Conservation (phyloP, 2,797 vertebrate species). For the Crenichthys baileyi region DNA sequence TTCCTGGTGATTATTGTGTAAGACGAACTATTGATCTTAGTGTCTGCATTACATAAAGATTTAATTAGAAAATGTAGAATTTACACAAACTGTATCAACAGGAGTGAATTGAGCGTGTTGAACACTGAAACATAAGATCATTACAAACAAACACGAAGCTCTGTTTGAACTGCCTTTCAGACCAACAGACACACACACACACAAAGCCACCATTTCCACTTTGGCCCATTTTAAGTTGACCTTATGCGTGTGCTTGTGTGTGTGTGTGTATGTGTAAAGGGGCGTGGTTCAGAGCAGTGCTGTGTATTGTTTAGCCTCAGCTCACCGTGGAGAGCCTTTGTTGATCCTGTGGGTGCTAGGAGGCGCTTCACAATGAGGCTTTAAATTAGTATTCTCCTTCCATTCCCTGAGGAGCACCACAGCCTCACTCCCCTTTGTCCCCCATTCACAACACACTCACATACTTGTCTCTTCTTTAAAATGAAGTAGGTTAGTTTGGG, state of each 20-base stretch:
- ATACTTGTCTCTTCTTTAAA: not conserved
- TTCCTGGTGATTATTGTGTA: not conserved
- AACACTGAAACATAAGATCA: not conserved
- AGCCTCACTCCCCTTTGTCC: conserved; percentile 74
- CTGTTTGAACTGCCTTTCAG: not conserved
- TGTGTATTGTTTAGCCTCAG: conserved; percentile 76
- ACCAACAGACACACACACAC: not conserved
- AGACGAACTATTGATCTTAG: not conserved
- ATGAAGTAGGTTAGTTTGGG: not conserved
- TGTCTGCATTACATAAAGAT: not conserved
- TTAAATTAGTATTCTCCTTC: conserved; percentile 84
- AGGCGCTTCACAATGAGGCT: conserved; percentile 65
- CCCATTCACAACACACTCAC: conserved; percentile 27
- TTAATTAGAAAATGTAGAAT: not conserved
- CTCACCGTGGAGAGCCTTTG: conserved; percentile 78
- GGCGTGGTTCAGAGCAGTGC: conserved; percentile 65
- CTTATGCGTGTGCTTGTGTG: conserved; percentile 46
- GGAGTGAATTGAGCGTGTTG: not conserved
- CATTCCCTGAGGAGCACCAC: conserved; percentile 73
- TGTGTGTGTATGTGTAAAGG: conserved; percentile 52
- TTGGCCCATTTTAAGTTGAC: conserved; percentile 35
- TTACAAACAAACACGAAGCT: not conserved
- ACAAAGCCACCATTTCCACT: conserved; percentile 7
- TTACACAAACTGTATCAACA: not conserved
- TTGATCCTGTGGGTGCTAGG: conserved; percentile 57